Evolutionary conservation across 2,888 invertebrate species (phyloP).

Genomic region (Orchesellides sinensis): DNA sequence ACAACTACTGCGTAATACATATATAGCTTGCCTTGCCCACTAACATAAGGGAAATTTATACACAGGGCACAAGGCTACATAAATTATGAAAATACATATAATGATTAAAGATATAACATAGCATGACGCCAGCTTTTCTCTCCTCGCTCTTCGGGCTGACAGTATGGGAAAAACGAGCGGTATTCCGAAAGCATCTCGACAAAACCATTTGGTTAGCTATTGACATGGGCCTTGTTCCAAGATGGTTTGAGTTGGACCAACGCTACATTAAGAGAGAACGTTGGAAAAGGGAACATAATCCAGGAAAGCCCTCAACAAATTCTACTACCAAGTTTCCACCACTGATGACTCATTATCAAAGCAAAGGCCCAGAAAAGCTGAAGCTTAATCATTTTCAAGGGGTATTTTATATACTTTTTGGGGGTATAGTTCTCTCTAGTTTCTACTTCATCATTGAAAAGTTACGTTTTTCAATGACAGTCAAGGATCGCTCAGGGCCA

Average conservation of each 20-base stretch:
- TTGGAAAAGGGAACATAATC: conserved; percentile 8
- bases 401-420: not conserved
- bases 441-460: not conserved
- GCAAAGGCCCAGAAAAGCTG: not conserved
- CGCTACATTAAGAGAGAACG: conserved; percentile 22
- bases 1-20: too few relatives aligned
- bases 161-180: conserved; percentile 36
- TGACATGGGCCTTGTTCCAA: conserved; percentile 28
- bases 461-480: too few relatives aligned
- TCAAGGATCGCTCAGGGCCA: too few relatives aligned
- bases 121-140: too few relatives aligned
- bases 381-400: conserved; percentile 12
- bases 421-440: not conserved
- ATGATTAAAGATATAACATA: not conserved
- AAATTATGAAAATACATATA: not conserved
- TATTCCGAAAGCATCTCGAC: conserved; percentile 37
- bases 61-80: not conserved
- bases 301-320: not conserved
- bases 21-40: too few relatives aligned
- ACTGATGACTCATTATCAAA: not conserved
- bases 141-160: not conserved
- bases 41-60: too few relatives aligned
- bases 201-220: conserved; percentile 21
- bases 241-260: conserved; percentile 40
- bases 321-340: not conserved